These are phyloP conservation scores for Heteronetta atricapilla DNA, from an alignment of 2,113 vertebrate species.

Conservation along the genomic window DNA sequence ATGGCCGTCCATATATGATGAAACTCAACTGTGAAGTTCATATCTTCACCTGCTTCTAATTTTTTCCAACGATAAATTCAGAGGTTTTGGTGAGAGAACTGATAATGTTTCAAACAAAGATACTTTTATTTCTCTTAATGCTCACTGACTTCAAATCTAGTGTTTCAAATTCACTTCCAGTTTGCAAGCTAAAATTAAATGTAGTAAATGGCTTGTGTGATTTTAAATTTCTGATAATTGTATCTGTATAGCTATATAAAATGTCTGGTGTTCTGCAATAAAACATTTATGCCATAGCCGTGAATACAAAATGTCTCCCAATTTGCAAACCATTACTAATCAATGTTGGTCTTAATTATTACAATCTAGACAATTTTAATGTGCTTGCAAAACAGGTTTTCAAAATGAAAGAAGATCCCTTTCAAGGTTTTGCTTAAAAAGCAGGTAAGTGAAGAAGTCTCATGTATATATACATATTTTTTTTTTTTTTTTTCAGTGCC, in stretches of 20 bases:
- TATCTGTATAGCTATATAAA: background rate
- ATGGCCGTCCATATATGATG: background rate
- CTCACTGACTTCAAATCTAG: background rate
- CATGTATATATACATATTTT: rapidly evolving
- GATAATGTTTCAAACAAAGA: background rate
- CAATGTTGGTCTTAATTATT: background rate
- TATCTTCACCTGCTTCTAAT: background rate
- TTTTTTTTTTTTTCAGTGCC: background rate
- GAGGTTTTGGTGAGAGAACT: background rate
- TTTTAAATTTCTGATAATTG: background rate
- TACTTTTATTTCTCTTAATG: background rate
- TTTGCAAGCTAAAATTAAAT: conserved; percentile 4
- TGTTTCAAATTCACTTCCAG: background rate
- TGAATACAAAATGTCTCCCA: background rate
- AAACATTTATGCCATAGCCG: background rate
- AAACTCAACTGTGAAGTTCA: background rate
- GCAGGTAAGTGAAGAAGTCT: background rate
- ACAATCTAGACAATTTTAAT: background rate
- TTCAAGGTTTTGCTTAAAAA: background rate
- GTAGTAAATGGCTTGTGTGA: background rate
- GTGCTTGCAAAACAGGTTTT: background rate
- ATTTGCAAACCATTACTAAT: background rate
- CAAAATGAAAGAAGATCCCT: background rate
- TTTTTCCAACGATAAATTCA: background rate
- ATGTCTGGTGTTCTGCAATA: background rate